phyloP scores from a whole-genome alignment of 2,888 invertebrate species.

The Cosmia pyralina region DNA sequence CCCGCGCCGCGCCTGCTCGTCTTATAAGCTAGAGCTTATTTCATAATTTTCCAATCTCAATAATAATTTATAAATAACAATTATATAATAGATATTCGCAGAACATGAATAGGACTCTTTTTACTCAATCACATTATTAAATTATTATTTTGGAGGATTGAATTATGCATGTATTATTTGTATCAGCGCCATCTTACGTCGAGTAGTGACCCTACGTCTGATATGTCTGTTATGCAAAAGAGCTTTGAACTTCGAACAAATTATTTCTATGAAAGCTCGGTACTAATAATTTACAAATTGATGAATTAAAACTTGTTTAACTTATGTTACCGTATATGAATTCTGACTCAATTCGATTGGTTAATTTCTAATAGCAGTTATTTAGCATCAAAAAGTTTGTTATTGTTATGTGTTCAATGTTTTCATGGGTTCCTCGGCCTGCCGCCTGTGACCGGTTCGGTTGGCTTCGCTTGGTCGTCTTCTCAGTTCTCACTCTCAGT shows the following conservation, averaged over 20 bases:
- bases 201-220: constrained; percentile 66
- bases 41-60: no score
- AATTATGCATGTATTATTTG: background rate
- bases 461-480: constrained; percentile 35
- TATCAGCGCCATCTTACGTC: constrained; percentile 68
- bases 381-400: constrained; percentile 19
- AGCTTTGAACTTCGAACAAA: constrained; percentile 51
- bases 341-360: background rate
- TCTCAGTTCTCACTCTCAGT: constrained; percentile 38
- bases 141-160: background rate
- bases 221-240: constrained; percentile 22
- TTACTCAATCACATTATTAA: background rate
- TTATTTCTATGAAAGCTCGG: constrained; percentile 52
- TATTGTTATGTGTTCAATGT: constrained; percentile 43
- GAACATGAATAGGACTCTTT: no score
- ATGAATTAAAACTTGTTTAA: constrained; percentile 51
- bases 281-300: constrained; percentile 5
- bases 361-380: constrained; percentile 9
- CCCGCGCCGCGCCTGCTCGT: background rate
- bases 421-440: constrained; percentile 57
- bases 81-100: background rate
- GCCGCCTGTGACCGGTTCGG: constrained; percentile 66
- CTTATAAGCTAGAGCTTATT: background rate
- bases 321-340: background rate
- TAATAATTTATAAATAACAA: background rate